Conservation (phyloP, 2,797 vertebrate species). For the Melanotaenia parkinsoni region DNA sequence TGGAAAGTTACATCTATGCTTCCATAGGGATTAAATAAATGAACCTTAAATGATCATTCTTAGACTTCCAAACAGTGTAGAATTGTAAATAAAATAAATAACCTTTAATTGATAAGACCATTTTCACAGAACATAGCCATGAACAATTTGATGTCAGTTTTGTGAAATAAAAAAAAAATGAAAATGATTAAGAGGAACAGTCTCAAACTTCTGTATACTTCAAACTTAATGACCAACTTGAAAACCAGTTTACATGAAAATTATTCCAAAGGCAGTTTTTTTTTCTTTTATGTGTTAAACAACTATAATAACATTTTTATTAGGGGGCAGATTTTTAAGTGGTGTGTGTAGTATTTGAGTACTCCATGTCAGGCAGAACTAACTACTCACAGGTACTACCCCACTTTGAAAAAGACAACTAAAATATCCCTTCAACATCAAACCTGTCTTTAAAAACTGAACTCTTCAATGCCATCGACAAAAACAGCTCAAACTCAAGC, state of each 20-base stretch:
- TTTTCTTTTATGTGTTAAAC: too few relatives aligned
- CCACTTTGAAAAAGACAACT: too few relatives aligned
- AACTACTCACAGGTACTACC: not conserved
- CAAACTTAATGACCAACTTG: not conserved
- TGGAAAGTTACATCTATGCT: not conserved
- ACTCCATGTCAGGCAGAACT: not conserved
- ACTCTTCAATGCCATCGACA: not conserved
- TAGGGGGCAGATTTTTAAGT: too few relatives aligned
- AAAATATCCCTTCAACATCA: not conserved
- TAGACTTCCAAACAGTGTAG: not conserved
- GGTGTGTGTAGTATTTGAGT: too few relatives aligned
- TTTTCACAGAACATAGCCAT: slow-evolving; percentile 11
- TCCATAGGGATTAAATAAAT: not conserved
- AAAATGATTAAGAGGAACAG: not conserved
- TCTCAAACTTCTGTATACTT: not conserved
- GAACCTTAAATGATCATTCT: not conserved
- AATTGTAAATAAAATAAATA: slow-evolving; percentile 19
- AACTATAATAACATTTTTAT: too few relatives aligned
- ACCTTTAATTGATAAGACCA: slow-evolving; percentile 12
- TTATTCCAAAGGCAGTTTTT: not conserved
- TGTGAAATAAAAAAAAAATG: not conserved
- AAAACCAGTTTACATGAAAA: not conserved
- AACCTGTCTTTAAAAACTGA: not conserved
- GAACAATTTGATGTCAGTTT: slow-evolving; percentile 6
- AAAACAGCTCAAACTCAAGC: not conserved